Evolutionary conservation across 2,797 vertebrate genomes (phyloP).

Genomic region (Coranthus polyacanthus): DNA sequence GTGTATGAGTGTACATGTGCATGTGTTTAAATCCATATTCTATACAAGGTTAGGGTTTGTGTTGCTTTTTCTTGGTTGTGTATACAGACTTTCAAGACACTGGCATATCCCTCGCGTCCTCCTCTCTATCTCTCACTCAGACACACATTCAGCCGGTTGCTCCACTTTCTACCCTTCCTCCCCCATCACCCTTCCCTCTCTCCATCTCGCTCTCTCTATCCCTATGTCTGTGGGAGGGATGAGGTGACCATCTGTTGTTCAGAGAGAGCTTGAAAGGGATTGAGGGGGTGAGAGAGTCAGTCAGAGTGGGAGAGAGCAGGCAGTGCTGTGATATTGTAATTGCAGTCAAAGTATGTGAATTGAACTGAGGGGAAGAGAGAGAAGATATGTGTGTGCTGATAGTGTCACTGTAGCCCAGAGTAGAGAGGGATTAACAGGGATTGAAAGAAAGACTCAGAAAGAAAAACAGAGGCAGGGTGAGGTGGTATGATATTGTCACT

Average conservation of each 20-base stretch:
- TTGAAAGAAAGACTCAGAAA: slow-evolving; percentile 53
- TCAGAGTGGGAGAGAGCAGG: slow-evolving; percentile 32
- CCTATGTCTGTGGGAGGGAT: slow-evolving; percentile 73
- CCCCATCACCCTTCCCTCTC: slow-evolving; percentile 51
- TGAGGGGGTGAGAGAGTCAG: slow-evolving; percentile 47
- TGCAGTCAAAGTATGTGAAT: slow-evolving; percentile 61
- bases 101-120: neutral
- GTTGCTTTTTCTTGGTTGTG: slow-evolving; percentile 35
- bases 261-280: slow-evolving; percentile 69
- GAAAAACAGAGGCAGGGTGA: slow-evolving; percentile 57
- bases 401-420: slow-evolving; percentile 54
- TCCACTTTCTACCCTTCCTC: slow-evolving; percentile 68
- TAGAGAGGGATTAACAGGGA: slow-evolving; percentile 62
- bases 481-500: slow-evolving; percentile 70
- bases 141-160: slow-evolving; percentile 45
- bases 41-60: slow-evolving; percentile 16
- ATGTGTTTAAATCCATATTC: slow-evolving; percentile 41
- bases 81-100: slow-evolving; percentile 29
- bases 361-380: slow-evolving; percentile 48
- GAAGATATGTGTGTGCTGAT: slow-evolving; percentile 44
- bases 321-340: slow-evolving; percentile 65
- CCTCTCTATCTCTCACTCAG: neutral
- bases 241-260: slow-evolving; percentile 82
- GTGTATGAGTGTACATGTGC: neutral
- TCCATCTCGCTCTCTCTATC: slow-evolving; percentile 50